Percentiles rank a stretch among this genome's conserved stretches.
phyloP scores from a whole-genome alignment of 2,888 invertebrate species.

The Corbicula japonica region DNA sequence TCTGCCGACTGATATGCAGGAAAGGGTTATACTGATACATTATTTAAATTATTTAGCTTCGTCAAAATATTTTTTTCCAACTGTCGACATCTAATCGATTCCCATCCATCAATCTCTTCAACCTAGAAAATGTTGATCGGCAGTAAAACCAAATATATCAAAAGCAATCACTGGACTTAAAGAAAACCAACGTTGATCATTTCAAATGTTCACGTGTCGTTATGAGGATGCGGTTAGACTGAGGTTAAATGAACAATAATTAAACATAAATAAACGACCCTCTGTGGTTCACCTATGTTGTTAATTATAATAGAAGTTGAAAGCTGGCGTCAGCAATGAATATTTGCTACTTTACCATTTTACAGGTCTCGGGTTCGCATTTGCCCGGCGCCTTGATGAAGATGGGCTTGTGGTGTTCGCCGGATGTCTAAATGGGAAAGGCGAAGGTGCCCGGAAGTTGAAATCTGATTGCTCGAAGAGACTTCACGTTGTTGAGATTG shows the following conservation, averaged over 20 bases:
- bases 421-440: background rate
- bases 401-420: background rate
- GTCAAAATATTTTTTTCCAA: too few species aligned
- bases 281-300: background rate
- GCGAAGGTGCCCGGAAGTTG: background rate
- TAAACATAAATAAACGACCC: background rate
- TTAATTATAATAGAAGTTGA: background rate
- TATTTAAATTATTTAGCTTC: too few species aligned
- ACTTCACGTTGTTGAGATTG: background rate
- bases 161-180: background rate
- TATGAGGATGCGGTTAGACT: background rate
- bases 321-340: background rate
- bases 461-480: background rate
- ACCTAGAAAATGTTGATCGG: too few species aligned
- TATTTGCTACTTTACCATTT: background rate
- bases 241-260: background rate
- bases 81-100: too few species aligned
- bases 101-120: too few species aligned
- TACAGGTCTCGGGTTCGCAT: constrained; percentile 38
- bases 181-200: background rate
- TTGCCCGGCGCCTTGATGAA: constrained; percentile 21
- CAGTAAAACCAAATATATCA: too few species aligned
- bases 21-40: too few species aligned
- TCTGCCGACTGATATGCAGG: too few species aligned
- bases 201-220: background rate